Evolutionary conservation across 2,888 invertebrate genomes (phyloP).

Genomic region (Rhagium mordax): DNA sequence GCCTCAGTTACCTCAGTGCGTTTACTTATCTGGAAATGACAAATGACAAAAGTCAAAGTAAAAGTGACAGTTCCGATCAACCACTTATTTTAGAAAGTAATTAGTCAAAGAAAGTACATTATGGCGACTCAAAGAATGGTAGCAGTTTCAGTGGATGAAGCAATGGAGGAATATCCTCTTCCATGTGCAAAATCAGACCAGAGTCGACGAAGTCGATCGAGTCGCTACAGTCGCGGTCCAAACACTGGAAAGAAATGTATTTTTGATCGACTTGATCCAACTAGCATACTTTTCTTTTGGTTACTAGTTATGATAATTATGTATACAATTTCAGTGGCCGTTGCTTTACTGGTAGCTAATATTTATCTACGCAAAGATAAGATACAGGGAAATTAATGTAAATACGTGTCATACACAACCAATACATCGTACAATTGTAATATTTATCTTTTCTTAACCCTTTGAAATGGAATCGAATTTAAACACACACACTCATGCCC

Average conservation of each 20-base stretch:
- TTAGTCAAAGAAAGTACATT: neutral
- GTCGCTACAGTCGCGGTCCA: too few relatives aligned
- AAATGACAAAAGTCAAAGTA: slow-evolving; percentile 8
- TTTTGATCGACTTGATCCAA: slow-evolving; percentile 3
- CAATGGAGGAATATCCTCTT: neutral
- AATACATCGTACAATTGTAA: neutral
- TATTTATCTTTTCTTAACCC: too few relatives aligned
- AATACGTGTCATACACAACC: too few relatives aligned
- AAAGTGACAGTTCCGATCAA: neutral
- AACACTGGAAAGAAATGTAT: neutral
- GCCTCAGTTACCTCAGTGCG: too few relatives aligned
- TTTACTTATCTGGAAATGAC: too few relatives aligned
- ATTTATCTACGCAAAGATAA: neutral
- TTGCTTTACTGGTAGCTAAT: neutral
- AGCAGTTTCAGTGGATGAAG: slow-evolving; percentile 12
- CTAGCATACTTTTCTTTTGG: slow-evolving; percentile 10
- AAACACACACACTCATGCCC: too few relatives aligned
- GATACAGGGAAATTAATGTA: too few relatives aligned
- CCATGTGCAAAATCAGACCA: too few relatives aligned
- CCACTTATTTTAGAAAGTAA: neutral
- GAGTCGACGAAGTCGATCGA: too few relatives aligned
- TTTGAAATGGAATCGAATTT: too few relatives aligned
- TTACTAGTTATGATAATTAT: slow-evolving; percentile 12
- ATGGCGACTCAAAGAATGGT: slow-evolving; percentile 13
- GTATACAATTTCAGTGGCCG: neutral